A percentile compares a stretch with the other conserved stretches of the same genome.
Evolutionary conservation across 2,113 vertebrate genomes (phyloP).

Genomic region (Dromas ardeola): DNA sequence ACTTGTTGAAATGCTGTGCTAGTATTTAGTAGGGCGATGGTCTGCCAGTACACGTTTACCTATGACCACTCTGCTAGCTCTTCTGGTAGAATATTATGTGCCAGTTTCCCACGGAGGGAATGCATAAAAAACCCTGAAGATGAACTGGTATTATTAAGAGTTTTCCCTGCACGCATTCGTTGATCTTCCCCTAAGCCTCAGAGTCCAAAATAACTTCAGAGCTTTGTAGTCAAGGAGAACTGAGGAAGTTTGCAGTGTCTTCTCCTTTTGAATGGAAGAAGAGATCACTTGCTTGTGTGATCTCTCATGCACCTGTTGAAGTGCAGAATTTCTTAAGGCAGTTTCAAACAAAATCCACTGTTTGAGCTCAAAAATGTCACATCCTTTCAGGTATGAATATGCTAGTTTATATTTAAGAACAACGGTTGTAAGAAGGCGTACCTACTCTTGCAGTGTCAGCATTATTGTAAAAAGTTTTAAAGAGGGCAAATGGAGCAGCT

Average conservation of each 20-base stretch:
- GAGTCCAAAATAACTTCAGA: not conserved
- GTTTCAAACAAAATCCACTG: not conserved
- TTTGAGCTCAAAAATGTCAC: not conserved
- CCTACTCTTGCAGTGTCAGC: not conserved
- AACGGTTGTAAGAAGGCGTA: not conserved
- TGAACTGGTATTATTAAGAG: not conserved
- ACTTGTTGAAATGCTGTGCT: not conserved
- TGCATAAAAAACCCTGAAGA: not conserved
- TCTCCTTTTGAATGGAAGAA: not conserved
- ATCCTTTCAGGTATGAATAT: not conserved
- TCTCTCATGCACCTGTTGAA: not conserved
- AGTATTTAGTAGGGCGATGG: not conserved
- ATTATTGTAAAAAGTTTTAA: not conserved
- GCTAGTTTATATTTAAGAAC: not conserved
- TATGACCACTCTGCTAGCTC: not conserved
- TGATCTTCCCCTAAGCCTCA: not conserved
- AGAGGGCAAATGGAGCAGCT: not conserved
- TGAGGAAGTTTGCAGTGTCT: not conserved
- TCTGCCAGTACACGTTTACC: not conserved
- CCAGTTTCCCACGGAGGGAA: not conserved
- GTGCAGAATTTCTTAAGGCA: not conserved
- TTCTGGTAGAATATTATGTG: not conserved
- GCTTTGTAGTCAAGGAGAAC: not conserved
- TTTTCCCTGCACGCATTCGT: not conserved
- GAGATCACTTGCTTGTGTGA: not conserved